Evolutionary conservation across 2,797 vertebrate species (phyloP), one percentile per base, ranked within the genome.

Genomic region (Melanotaenia maccullochi): DNA sequence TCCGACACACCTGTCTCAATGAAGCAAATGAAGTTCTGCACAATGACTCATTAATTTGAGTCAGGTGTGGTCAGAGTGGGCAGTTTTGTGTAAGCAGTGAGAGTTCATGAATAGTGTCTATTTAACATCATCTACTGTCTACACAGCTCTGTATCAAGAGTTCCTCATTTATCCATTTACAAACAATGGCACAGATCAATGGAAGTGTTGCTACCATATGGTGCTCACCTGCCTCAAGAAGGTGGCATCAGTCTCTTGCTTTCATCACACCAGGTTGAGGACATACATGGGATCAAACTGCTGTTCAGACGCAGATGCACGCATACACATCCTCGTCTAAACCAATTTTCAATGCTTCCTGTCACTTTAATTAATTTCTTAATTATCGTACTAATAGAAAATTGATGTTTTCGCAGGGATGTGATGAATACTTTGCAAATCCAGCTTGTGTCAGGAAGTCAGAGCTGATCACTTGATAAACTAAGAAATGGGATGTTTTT

Each of bases 321-420:
- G 16, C 9, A 33, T 9, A 11, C 38, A 20, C 25, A 47, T 5
- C 58, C 33, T 25, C 16, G 38, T 42, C 35, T 25, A 54, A 35
- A 35, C 58, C 36, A 35, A 11, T 51, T 68, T 68, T 38, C 28
- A 35, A 47, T 13, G 3, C 32, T 60, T 35, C 20, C 66, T 60
- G 58, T 69, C 47, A 60, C 32, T 49, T 69, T 60, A 38, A 22
- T 9, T 49, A 60, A 69, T n/a, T 38, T 60, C 56, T 60, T 69
- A 69, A 69, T 51, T 60, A 59, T 22, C 36, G 44, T 47, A 33
- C 24, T 36, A 9, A 51, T 44, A 60, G 6, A 22, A 60, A 28
- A 60, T 35, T 16, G 35, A 12, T 52, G 35, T 30, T 12, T 16
- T 12, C 20, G 12, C 42, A n/a, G 6, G 44, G 4, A 47, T 28